Evolutionary conservation across 2,888 invertebrate species (phyloP).

Genomic region (Morpho achilles): DNA sequence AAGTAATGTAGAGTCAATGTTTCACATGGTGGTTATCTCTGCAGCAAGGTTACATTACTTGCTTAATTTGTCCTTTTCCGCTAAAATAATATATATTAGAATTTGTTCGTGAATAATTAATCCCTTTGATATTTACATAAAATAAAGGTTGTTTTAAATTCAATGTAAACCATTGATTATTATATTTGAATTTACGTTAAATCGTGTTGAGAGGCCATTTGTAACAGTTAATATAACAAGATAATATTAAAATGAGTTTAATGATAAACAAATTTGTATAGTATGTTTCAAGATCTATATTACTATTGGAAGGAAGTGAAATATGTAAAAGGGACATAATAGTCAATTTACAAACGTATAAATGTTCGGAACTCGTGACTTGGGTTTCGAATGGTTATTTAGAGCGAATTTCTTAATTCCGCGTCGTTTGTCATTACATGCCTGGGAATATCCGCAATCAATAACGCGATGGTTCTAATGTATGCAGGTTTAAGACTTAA

Average conservation of each 20-base stretch:
- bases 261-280: neutral
- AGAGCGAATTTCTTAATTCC: constrained; percentile 38
- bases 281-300: neutral
- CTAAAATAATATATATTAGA: too few relatives aligned
- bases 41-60: too few relatives aligned
- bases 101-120: too few relatives aligned
- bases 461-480: constrained; percentile 6
- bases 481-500: neutral
- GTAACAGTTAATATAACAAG: too few relatives aligned
- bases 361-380: constrained; percentile 26
- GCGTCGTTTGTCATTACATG: constrained; percentile 24
- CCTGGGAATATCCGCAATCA: constrained; percentile 12
- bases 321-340: constrained; percentile 11
- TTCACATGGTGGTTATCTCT: too few relatives aligned
- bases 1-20: too few relatives aligned
- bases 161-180: too few relatives aligned
- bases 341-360: constrained; percentile 5
- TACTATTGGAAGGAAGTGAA: constrained; percentile 4
- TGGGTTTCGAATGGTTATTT: constrained; percentile 31
- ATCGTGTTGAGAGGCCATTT: too few relatives aligned
- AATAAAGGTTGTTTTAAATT: too few relatives aligned
- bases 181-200: too few relatives aligned
- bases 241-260: neutral
- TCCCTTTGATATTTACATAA: too few relatives aligned
- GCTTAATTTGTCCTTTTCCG: too few relatives aligned